Conservation (phyloP, 2,113 vertebrate species). For the Leiothrix lutea region DNA sequence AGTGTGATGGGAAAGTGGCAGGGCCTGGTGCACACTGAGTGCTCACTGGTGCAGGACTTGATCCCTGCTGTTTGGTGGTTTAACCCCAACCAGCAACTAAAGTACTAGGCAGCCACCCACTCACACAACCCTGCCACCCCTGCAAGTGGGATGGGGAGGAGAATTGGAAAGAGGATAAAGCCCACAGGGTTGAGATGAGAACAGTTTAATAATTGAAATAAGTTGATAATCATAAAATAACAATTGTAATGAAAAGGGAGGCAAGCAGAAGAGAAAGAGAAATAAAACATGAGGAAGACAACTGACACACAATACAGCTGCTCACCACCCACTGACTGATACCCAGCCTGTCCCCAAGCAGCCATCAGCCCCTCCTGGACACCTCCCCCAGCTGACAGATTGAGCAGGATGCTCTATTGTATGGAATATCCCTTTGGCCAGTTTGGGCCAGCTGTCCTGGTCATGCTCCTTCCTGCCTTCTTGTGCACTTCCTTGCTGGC, state of each 20-base stretch:
- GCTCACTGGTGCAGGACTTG: not conserved
- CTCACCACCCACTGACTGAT: rapidly evolving
- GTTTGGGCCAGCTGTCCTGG: not conserved
- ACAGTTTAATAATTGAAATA: not conserved
- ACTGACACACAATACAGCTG: not conserved
- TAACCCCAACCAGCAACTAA: not conserved
- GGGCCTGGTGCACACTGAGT: not conserved
- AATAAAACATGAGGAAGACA: rapidly evolving
- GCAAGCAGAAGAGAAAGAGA: not conserved
- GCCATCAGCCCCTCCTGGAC: not conserved
- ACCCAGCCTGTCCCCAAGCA: rapidly evolving
- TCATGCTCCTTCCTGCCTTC: not conserved
- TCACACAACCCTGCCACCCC: not conserved
- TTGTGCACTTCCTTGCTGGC: not conserved
- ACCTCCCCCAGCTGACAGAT: not conserved
- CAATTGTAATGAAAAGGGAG: not conserved
- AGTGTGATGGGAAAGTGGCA: not conserved
- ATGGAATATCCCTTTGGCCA: not conserved
- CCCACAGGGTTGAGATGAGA: rapidly evolving
- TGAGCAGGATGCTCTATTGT: not conserved
- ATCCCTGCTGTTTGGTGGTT: not conserved
- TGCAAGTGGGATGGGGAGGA: not conserved
- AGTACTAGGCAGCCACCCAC: not conserved
- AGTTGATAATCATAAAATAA: not conserved
- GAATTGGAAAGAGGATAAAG: not conserved